Base-by-base conservation (phyloP, 2,888 invertebrate species). In the Serripes groenlandicus region DNA sequence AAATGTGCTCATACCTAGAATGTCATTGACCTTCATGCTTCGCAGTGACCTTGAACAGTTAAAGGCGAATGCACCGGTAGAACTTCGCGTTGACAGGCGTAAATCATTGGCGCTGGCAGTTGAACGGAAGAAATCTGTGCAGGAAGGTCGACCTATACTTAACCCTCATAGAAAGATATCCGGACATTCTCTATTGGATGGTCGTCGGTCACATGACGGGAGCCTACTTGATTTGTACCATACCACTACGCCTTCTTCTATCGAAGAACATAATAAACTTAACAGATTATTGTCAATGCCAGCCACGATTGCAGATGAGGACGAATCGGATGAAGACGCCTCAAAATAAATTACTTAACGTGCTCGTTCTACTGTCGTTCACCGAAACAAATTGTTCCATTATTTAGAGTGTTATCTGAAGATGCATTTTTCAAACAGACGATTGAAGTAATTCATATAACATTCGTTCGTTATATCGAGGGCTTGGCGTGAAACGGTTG, bases 181-280 rank as follows among this genome's bases (percentile, higher is more conserved):
- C 37, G 32, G 58, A 3, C 76, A 76, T n/a, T 76, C 76, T 26
- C 49, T 69, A 30, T 37, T 42, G 60, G 68, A 58, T 23, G 76
- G 56, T 23, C n/a, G 58, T 3, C n/a, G 52, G 58, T 37, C 68
- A 58, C 49, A 66, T 37, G 58, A 69, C n/a, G 60, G 58, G 9
- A 60, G 69, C 26, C 32, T 64, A 26, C 52, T 54, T 21, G 56
- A 76, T 42, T 60, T 49, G 56, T 58, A 76, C 42, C 26, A 42
- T 7, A 37, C 30, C n/a, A 58, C 69, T 32, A 32, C 69, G 7
- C 42, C 56, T 18, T 58, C 77, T 2, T 64, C 62, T 11, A 66
- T 83, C 1, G 83, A 80, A 18, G 83, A 83, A 37, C 84, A 84
- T 71, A 84, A 84, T 69, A 74, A 58, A 77, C 74, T 80, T n/a